phyloP scores from a whole-genome alignment of 92 coral and sea anemone species.

The Diadumene lineata region DNA sequence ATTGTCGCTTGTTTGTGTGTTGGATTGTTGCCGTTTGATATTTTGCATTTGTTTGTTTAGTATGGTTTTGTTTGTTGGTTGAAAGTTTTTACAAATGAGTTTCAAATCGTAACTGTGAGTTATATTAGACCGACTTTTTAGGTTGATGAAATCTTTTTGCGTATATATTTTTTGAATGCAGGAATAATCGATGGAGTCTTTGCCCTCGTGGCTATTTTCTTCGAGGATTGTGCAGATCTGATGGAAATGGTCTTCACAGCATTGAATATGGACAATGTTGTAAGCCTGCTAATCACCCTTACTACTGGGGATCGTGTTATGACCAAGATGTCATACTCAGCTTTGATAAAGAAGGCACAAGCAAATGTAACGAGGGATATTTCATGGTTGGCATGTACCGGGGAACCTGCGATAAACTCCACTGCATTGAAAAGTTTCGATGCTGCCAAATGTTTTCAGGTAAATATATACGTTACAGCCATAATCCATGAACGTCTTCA shows the following conservation, averaged over 20 bases:
- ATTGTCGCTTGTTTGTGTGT: too few species aligned
- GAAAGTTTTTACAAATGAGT: too few species aligned
- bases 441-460: conserved; percentile 66
- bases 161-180: too few species aligned
- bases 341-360: conserved; percentile 66
- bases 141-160: too few species aligned
- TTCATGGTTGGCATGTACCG: conserved; percentile 60
- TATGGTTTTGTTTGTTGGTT: too few species aligned
- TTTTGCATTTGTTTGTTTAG: too few species aligned
- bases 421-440: conserved; percentile 53
- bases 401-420: conserved; percentile 52
- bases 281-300: conserved; percentile 57
- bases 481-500: too few species aligned
- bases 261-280: conserved; percentile 68
- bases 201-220: conserved; percentile 64
- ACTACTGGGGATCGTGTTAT: conserved; percentile 53
- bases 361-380: conserved; percentile 60
- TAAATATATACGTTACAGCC: conserved; percentile 29
- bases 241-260: conserved; percentile 52
- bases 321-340: conserved; percentile 28
- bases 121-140: too few species aligned
- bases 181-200: conserved; percentile 37
- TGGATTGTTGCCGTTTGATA: too few species aligned
- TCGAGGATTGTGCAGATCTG: too few species aligned
- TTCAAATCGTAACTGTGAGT: too few species aligned